A percentile compares a stretch with the other conserved stretches of the same genome.
Conservation (phyloP, 1,140 invertebrate genomes). For the Camponotus floridanus region DNA sequence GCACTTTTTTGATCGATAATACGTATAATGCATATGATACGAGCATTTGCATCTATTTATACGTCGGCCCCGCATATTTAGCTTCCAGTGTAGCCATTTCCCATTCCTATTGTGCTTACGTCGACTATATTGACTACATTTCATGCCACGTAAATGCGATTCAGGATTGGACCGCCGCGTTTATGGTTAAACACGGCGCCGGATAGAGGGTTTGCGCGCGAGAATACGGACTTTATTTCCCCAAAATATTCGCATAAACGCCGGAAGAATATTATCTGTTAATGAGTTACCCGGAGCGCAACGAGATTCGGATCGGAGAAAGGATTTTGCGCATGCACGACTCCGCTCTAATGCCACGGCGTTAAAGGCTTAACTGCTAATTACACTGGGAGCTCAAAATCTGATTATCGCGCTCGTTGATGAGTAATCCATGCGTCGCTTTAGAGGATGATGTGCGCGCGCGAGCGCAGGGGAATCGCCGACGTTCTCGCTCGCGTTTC, state of each 20-base stretch:
- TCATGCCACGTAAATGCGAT: constrained; percentile 15
- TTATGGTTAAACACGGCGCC: constrained; percentile 6
- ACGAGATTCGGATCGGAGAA: constrained; percentile 42
- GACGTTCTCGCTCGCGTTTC: constrained; percentile 10
- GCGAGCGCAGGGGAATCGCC: constrained; percentile 13
- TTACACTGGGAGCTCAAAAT: constrained; percentile 51
- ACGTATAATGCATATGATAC: not conserved
- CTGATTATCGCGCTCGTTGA: constrained; percentile 59
- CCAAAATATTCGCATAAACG: constrained; percentile 16
- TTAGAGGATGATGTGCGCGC: constrained; percentile 40
- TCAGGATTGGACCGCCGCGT: not conserved
- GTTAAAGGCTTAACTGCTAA: constrained; percentile 39
- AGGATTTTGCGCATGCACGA: constrained; percentile 33
- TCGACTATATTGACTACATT: constrained; percentile 3
- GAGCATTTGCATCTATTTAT: constrained; percentile 7
- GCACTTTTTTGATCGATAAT: constrained; percentile 19
- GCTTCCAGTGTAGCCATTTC: constrained; percentile 1
- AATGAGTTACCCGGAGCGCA: constrained; percentile 35
- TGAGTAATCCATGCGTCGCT: constrained; percentile 48
- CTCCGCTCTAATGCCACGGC: constrained; percentile 36
- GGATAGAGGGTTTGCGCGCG: not conserved
- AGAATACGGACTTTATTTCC: constrained; percentile 19
- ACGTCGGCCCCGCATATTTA: not conserved
- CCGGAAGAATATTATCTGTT: constrained; percentile 53
- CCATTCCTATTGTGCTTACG: constrained; percentile 26